Evolutionary conservation across 1,140 invertebrate species (phyloP).

Genomic region (Conus betulinus): DNA sequence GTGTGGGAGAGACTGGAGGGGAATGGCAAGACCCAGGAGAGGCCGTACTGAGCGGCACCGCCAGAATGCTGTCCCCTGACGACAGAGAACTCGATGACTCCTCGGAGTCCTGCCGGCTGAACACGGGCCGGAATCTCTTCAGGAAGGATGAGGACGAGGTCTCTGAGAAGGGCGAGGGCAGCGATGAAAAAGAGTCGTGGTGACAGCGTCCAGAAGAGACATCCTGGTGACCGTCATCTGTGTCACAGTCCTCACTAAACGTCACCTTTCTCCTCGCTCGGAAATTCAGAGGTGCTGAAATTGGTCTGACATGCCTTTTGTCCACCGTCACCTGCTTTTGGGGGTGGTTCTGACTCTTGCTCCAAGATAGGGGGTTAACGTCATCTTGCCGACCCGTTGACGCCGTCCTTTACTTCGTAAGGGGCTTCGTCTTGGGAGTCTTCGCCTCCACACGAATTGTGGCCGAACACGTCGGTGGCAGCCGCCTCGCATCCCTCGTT

Average conservation of each 20-base stretch:
- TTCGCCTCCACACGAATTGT: background rate
- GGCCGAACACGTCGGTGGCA: background rate
- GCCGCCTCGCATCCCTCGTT: background rate
- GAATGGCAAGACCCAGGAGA: background rate
- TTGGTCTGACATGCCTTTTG: background rate
- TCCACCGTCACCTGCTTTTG: background rate
- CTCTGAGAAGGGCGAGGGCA: background rate
- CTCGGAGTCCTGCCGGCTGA: slow-evolving; percentile 4
- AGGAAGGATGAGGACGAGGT: background rate
- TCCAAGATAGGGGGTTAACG: no score
- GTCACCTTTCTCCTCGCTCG: slow-evolving; percentile 7
- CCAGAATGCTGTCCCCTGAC: background rate
- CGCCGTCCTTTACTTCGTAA: no score
- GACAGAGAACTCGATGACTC: background rate
- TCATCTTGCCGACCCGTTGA: no score
- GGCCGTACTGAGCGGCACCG: background rate
- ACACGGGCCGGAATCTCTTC: background rate
- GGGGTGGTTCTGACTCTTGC: background rate
- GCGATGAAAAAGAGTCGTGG: background rate
- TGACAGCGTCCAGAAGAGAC: background rate
- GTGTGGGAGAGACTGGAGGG: no score
- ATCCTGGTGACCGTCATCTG: background rate
- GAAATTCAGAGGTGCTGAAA: background rate
- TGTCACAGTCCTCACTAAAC: background rate
- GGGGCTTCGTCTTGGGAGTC: background rate